Base-by-base conservation (phyloP, 1,140 invertebrate species). In the Psix sp. region DNA sequence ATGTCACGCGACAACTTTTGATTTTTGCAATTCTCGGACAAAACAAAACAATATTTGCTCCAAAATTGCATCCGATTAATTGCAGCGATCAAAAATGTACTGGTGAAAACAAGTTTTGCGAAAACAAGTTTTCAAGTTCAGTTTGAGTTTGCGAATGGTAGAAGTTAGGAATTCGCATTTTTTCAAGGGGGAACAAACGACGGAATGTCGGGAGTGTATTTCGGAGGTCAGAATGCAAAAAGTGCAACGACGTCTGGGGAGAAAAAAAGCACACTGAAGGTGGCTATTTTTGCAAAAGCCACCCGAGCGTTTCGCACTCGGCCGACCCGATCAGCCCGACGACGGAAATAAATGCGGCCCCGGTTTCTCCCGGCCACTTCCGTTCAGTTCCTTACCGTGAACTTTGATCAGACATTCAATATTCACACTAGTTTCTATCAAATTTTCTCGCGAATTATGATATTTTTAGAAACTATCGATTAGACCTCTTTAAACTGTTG, bases 391-490 rank as follows among this genome's bases (percentile, higher is more conserved):
- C 60, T 49, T 54, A 38, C 40, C 70, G 52, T 60, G 68, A 59
- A 72, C 70, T 73, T 73, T 66, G 49, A 56, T 66, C 62, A 40
- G 35, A 38, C 33, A 9, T 65, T 46, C 52, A 65, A 63, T 59
- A 59, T 65, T 65, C 65, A 65, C 62, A 49, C 45, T 10, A 26
- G 13, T 31, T 13, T 56, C 51, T 31, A 42, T 63, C 48, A 54
- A 65, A 63, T 51, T 59, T 63, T 49, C 20, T 40, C 18, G 35
- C 24, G 38, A 35, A 24, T 42, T 42, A 38, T 54, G 52, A 43
- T 72, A 72, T 65, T 59, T 65, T 59, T 65, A 65, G 68, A 29
- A 7, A 0, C 13, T 65, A 72, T 72, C 39, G 67, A 71, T 71
- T 60, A 15, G 11, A 6, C 13, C 10, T 10, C n/a, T 13, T 13